Conservation (phyloP, 2,888 invertebrate genomes). For the Julus scanicus region DNA sequence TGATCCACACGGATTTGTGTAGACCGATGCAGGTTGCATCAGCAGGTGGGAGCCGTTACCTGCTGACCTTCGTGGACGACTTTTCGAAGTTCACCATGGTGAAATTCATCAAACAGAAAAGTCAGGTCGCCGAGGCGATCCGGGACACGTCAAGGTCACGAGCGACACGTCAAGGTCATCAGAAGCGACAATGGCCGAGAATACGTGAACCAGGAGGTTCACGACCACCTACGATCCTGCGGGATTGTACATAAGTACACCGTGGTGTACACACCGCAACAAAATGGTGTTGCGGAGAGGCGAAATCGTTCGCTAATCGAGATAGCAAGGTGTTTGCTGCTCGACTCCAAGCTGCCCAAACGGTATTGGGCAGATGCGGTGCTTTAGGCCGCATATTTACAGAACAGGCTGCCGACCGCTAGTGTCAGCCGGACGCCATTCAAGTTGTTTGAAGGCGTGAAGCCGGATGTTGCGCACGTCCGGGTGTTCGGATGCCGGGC, state of each 20-base stretch:
- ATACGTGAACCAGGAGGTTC: background rate
- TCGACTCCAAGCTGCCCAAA: constrained; percentile 55
- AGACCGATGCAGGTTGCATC: background rate
- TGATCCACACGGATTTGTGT: background rate
- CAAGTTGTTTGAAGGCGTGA: constrained; percentile 58
- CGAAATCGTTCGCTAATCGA: constrained; percentile 60
- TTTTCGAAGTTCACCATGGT: background rate
- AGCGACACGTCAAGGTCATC: background rate
- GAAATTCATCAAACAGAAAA: background rate
- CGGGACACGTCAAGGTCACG: background rate
- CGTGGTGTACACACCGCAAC: constrained; percentile 59
- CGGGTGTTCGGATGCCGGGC: no score
- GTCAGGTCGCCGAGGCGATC: background rate
- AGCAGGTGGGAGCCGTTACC: background rate
- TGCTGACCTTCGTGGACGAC: background rate
- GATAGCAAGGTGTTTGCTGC: constrained; percentile 55
- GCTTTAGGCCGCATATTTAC: constrained; percentile 59
- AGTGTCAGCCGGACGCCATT: constrained; percentile 58
- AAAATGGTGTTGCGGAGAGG: constrained; percentile 61
- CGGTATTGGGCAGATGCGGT: constrained; percentile 60
- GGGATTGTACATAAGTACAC: background rate
- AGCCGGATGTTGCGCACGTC: constrained; percentile 58
- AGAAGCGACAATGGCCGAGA: background rate
- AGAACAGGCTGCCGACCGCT: constrained; percentile 59
- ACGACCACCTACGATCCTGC: background rate